Percentiles rank a stretch among this genome's conserved stretches.
Evolutionary conservation across 2,888 invertebrate genomes (phyloP).

Genomic region (Protophormia terraenovae): DNA sequence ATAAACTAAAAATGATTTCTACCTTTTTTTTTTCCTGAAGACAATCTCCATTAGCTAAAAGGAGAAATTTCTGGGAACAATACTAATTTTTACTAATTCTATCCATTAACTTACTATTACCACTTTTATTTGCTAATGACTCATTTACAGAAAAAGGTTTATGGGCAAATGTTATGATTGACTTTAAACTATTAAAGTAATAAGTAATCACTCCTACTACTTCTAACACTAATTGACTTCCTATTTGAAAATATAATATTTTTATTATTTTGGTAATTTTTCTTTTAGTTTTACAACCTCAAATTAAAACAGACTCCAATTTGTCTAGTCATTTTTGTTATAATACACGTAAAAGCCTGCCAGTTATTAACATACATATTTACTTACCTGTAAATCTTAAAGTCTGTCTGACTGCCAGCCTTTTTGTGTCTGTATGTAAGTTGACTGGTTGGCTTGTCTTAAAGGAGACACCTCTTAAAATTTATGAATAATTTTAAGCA

Average conservation of each 20-base stretch:
- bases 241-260: conserved; percentile 14
- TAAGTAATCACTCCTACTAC: conserved; percentile 17
- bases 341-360: not conserved
- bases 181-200: no score
- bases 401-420: not conserved
- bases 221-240: conserved; percentile 43
- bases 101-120: no score
- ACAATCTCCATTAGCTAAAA: not conserved
- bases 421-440: not conserved
- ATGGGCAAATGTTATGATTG: not conserved
- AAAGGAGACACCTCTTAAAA: conserved; percentile 40
- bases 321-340: conserved; percentile 53
- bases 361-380: conserved; percentile 22
- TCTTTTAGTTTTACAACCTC: conserved; percentile 13
- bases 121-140: not conserved
- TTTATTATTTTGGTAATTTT: not conserved
- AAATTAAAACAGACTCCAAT: conserved; percentile 38
- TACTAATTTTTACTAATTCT: not conserved
- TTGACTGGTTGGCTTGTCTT: conserved; percentile 3
- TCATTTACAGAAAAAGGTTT: conserved; percentile 7
- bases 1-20: not conserved
- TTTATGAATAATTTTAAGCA: conserved; percentile 60
- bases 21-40: not conserved
- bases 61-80: not conserved
- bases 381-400: conserved; percentile 14